Evolutionary conservation across 2,888 invertebrate genomes (phyloP).

Genomic region (Tenthredo livida): DNA sequence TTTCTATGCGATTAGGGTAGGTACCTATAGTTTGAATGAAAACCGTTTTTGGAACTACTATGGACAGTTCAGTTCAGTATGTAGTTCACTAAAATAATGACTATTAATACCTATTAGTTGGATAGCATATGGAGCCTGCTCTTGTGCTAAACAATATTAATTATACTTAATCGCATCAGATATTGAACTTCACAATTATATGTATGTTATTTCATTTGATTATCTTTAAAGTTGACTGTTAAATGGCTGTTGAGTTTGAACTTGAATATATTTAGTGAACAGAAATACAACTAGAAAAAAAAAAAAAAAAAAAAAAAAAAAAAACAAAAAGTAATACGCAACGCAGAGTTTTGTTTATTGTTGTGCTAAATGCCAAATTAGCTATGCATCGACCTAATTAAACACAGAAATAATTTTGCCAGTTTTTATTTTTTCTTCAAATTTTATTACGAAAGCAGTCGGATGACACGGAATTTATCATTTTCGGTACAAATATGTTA

Average conservation of each 20-base stretch:
- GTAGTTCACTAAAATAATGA: background rate
- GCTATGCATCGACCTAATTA: background rate
- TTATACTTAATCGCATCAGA: background rate
- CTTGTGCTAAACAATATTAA: conserved; percentile 37
- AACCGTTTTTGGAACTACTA: background rate
- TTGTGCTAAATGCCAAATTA: conserved; percentile 18
- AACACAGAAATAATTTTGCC: background rate
- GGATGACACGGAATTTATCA: background rate
- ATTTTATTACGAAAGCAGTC: background rate
- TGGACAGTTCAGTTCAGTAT: background rate
- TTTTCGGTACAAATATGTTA: background rate
- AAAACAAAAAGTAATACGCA: conserved; percentile 45
- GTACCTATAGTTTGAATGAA: background rate
- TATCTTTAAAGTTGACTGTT: background rate
- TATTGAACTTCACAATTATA: background rate
- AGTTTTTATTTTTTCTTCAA: background rate
- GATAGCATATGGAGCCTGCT: conserved; percentile 42
- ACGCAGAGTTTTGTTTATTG: background rate
- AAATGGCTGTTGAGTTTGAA: conserved; percentile 32
- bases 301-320: background rate
- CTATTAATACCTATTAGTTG: conserved; percentile 4
- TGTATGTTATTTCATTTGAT: background rate
- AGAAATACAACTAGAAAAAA: conserved; percentile 15
- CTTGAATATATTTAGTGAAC: conserved; percentile 3
- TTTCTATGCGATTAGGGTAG: background rate